A percentile compares a stretch with the other conserved stretches of the same genome.
Conservation (phyloP, 2,113 vertebrate genomes). For the Dipodomys ordii region DNA sequence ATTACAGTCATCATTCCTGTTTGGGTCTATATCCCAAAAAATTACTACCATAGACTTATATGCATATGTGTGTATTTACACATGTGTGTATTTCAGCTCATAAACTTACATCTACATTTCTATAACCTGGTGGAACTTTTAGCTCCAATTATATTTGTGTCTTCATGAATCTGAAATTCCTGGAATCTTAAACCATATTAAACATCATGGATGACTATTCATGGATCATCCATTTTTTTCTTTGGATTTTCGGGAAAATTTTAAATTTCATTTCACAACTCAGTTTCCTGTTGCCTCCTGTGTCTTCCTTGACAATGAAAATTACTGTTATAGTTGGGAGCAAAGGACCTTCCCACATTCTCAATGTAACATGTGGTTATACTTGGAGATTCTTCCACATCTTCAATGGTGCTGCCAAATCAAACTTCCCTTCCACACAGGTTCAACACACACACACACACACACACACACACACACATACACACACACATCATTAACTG, state of each 20-base stretch:
- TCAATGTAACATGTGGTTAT: not conserved
- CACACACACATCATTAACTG: no score
- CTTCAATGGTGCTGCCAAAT: not conserved
- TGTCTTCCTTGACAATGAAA: not conserved
- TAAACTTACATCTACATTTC: not conserved
- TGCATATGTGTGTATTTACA: no score
- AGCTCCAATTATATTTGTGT: not conserved
- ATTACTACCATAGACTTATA: not conserved
- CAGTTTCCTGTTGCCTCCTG: not conserved
- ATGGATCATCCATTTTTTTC: not conserved
- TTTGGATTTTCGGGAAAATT: not conserved
- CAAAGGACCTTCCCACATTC: not conserved
- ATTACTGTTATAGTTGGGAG: fast-evolving
- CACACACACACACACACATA: no score
- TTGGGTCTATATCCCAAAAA: not conserved
- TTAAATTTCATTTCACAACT: not conserved
- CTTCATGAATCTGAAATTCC: not conserved
- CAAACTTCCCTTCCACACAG: no score
- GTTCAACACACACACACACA: fast-evolving
- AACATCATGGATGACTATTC: not conserved
- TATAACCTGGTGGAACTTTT: not conserved
- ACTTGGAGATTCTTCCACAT: not conserved
- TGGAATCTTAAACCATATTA: not conserved
- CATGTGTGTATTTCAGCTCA: no score
- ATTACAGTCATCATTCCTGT: not conserved